Evolutionary conservation across 2,888 invertebrate genomes (phyloP).

Genomic region (Eupsilia transversa): DNA sequence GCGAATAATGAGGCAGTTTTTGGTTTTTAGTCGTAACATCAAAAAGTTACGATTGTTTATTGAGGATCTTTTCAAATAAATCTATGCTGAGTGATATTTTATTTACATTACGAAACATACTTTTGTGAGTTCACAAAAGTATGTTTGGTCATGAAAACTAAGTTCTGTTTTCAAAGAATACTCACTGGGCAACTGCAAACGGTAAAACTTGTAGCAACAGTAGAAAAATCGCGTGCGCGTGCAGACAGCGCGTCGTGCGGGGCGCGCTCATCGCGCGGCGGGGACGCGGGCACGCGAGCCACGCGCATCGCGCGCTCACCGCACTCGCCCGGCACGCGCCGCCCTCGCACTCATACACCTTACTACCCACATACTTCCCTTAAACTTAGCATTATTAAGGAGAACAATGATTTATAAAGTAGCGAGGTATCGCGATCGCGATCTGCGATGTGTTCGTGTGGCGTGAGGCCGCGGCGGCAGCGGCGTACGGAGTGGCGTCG

Average conservation of each 20-base stretch:
- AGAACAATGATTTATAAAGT: slow-evolving; percentile 50
- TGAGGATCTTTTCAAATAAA: background rate
- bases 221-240: slow-evolving; percentile 73
- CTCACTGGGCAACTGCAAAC: slow-evolving; percentile 83
- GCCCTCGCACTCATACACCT: slow-evolving; percentile 56
- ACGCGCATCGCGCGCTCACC: slow-evolving; percentile 85
- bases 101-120: background rate
- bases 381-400: slow-evolving; percentile 48
- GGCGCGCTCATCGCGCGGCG: slow-evolving; percentile 87
- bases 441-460: slow-evolving; percentile 70
- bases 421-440: slow-evolving; percentile 74
- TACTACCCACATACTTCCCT: slow-evolving; percentile 46
- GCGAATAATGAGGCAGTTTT: background rate
- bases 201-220: slow-evolving; percentile 74
- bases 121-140: slow-evolving; percentile 9
- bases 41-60: background rate
- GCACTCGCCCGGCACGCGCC: slow-evolving; percentile 64
- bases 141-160: slow-evolving; percentile 11
- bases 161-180: slow-evolving; percentile 52
- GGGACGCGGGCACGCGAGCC: slow-evolving; percentile 77
- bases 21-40: background rate
- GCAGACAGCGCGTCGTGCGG: slow-evolving; percentile 75
- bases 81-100: background rate
- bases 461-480: slow-evolving; percentile 82
- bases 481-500: slow-evolving; percentile 85